Evolutionary conservation across 2,888 invertebrate genomes (phyloP).

Genomic region (Agrilus cyanescens): DNA sequence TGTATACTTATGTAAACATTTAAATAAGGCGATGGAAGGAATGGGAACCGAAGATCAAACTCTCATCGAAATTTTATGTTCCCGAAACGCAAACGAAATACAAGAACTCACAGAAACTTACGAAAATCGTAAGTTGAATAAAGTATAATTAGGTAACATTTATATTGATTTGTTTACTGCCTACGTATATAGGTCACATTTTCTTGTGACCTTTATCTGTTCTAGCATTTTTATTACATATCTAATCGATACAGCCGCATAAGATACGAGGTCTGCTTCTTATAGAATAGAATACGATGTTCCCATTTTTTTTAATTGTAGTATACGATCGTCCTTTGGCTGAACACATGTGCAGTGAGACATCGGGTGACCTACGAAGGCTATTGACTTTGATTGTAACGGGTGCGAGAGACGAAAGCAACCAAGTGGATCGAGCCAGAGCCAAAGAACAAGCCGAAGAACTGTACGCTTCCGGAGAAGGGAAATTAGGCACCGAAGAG

Average conservation of each 20-base stretch:
- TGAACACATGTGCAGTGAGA: constrained; percentile 64
- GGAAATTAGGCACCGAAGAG: background rate
- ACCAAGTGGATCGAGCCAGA: background rate
- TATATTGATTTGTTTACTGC: too few species aligned
- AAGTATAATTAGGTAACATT: background rate
- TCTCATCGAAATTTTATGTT: background rate
- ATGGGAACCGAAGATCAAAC: background rate
- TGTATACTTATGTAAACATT: background rate
- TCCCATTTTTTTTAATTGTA: background rate
- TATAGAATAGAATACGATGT: background rate
- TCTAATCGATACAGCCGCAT: background rate
- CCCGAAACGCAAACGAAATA: background rate
- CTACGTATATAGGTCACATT: background rate
- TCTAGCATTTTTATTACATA: background rate
- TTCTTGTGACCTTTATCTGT: background rate
- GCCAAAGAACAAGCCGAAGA: background rate
- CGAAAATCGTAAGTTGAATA: background rate
- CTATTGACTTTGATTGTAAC: constrained; percentile 57
- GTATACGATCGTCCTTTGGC: constrained; percentile 46
- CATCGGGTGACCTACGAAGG: constrained; percentile 64
- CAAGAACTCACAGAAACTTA: background rate
- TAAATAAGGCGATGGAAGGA: background rate
- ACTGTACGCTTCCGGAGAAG: background rate
- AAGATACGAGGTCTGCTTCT: background rate
- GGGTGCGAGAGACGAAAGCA: background rate